phyloP scores from a whole-genome alignment of 2,888 invertebrate genomes.

The Sussaba pulchella region DNA sequence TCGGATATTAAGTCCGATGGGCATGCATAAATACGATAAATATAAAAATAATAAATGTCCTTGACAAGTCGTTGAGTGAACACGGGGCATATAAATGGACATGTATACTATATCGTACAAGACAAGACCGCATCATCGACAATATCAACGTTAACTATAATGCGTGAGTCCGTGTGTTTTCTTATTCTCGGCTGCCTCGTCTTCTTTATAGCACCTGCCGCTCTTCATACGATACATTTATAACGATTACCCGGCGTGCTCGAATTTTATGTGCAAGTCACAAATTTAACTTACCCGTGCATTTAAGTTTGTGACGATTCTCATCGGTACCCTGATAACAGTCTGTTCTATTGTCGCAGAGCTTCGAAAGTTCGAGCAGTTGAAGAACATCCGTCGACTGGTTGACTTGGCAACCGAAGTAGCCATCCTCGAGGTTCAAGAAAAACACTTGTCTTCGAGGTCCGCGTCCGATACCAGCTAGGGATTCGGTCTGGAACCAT shows the following conservation, averaged over 20 bases:
- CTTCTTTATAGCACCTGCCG: no score
- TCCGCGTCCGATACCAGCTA: slow-evolving; percentile 92
- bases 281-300: slow-evolving; percentile 94
- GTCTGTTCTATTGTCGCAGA: slow-evolving; percentile 96
- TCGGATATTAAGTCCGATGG: no score
- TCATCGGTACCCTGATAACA: slow-evolving; percentile 97
- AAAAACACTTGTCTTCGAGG: slow-evolving; percentile 97
- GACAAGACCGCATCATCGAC: slow-evolving; percentile 36
- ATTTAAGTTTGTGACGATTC: slow-evolving; percentile 94
- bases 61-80: slow-evolving; percentile 49
- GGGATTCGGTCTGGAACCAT: slow-evolving; percentile 88
- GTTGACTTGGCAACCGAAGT: slow-evolving; percentile 99
- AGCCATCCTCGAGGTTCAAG: slow-evolving; percentile 98
- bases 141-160: no score
- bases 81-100: background rate
- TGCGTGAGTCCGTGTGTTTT: no score
- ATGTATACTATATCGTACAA: slow-evolving; percentile 1
- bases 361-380: slow-evolving; percentile 96
- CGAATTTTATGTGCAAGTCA: no score
- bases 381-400: slow-evolving; percentile 97
- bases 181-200: no score
- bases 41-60: slow-evolving; percentile 18
- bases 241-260: no score
- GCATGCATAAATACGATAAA: slow-evolving; percentile 15
- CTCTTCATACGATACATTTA: no score